phyloP scores from a whole-genome alignment of 1,140 invertebrate species.

The Colletes latitarsis region DNA sequence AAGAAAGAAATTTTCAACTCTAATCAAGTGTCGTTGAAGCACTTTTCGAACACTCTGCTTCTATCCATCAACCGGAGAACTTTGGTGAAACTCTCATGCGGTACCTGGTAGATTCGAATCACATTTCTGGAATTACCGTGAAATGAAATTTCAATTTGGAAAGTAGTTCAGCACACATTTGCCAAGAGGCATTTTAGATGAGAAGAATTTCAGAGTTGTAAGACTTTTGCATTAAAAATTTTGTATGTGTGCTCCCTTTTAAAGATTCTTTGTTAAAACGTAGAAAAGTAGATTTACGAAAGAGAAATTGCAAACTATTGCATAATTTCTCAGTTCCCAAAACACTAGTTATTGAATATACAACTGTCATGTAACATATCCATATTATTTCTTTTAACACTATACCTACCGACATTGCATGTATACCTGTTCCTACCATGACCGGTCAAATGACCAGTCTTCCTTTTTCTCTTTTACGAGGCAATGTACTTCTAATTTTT shows the following conservation, averaged over 20 bases:
- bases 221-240: background rate
- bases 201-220: background rate
- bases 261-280: background rate
- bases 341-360: too few relatives aligned
- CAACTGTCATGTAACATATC: too few relatives aligned
- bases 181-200: background rate
- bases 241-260: background rate
- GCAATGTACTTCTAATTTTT: too few relatives aligned
- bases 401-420: too few relatives aligned
- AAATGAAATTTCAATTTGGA: slow-evolving; percentile 6
- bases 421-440: too few relatives aligned
- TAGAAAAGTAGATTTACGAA: background rate
- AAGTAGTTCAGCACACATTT: background rate
- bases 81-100: background rate
- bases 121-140: background rate
- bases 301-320: background rate
- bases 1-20: background rate
- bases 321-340: background rate
- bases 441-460: too few relatives aligned
- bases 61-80: background rate
- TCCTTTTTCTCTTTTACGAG: too few relatives aligned
- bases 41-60: background rate
- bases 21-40: background rate
- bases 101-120: background rate
- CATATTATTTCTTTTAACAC: too few relatives aligned